Base-by-base conservation (phyloP, 2,888 invertebrate genomes). In the Spatulosminthurus flaviceps region DNA sequence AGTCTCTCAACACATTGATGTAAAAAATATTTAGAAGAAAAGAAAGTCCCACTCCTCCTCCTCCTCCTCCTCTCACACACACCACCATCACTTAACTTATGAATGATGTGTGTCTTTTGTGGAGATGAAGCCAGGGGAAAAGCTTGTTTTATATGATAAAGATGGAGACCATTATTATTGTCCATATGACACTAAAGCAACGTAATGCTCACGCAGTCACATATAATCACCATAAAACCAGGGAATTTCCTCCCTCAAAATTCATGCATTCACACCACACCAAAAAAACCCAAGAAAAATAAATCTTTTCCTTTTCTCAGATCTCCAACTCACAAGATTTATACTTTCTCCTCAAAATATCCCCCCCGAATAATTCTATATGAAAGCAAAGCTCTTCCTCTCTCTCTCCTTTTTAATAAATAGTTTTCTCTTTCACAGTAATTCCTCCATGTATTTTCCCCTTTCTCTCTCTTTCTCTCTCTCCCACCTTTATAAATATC, bases 41-140 rank as follows among this genome's bases (percentile, higher is more conserved):
- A n/a, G n/a, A n/a, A n/a, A n/a, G n/a, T n/a, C n/a, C n/a, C n/a
- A n/a, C n/a, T n/a, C n/a, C n/a, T n/a, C n/a, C n/a, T n/a, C n/a
- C n/a, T n/a, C n/a, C n/a, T n/a, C n/a, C 64, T 74, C 74, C 64
- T 19, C 43, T 43, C 43, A 13, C 43, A 9, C 11, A 29, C 64
- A 41, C 61, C 75, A 75, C 66, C 61, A 79, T 79, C 71, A 76
- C 69, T 79, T 79, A 69, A 75, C 74, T 75, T 79, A 75, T 75
- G 79, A 79, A 75, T 79, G 79, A 75, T 79, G 75, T 60, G 61
- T 79, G 79, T 79, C 79, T 75, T 79, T 79, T 79, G 79, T 75
- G 69, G 61, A 75, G 75, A 76, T 42, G 79, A 75, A 75, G 66
- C 66, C 66, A 75, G 13, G 41, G 60, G 24, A 74, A 60, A 61